Conservation (phyloP, 2,797 vertebrate genomes). For the Spea hammondii region DNA sequence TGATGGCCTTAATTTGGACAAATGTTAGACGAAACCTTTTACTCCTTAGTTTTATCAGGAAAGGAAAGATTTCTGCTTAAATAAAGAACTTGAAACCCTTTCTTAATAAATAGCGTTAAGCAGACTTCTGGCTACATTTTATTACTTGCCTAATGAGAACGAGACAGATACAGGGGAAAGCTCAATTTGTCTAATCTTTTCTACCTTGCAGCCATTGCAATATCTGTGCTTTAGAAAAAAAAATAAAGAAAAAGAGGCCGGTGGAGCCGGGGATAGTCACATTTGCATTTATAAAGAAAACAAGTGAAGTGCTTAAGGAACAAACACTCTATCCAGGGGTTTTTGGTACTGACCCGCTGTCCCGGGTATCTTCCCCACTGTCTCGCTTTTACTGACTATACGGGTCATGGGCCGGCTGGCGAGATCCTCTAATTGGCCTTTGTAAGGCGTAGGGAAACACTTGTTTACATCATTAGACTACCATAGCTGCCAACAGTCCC, state of each 20-base stretch:
- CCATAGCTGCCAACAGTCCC: too few relatives aligned
- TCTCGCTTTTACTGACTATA: too few relatives aligned
- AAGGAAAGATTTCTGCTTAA: neutral
- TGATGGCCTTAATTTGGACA: neutral
- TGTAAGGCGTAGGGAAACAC: too few relatives aligned
- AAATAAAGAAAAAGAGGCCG: neutral
- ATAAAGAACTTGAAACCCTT: neutral
- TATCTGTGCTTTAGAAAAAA: neutral
- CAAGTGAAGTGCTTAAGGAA: too few relatives aligned
- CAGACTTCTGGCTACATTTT: slow-evolving; percentile 11
- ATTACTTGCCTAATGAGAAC: slow-evolving; percentile 9
- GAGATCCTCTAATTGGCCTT: too few relatives aligned
- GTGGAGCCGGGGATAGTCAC: neutral
- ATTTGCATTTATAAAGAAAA: too few relatives aligned
- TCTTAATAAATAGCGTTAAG: slow-evolving; percentile 1
- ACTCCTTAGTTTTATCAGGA: neutral
- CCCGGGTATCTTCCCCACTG: too few relatives aligned
- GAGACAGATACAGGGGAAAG: slow-evolving; percentile 6
- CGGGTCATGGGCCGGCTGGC: too few relatives aligned
- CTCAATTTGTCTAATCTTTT: slow-evolving; percentile 12
- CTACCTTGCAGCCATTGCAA: neutral
- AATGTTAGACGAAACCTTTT: neutral
- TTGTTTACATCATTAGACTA: too few relatives aligned
- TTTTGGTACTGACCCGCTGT: too few relatives aligned
- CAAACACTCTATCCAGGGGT: too few relatives aligned